A percentile compares a stretch with the other conserved stretches of the same genome.
Conservation (phyloP, 2,888 invertebrate genomes). For the Nasonovia ribisnigri region DNA sequence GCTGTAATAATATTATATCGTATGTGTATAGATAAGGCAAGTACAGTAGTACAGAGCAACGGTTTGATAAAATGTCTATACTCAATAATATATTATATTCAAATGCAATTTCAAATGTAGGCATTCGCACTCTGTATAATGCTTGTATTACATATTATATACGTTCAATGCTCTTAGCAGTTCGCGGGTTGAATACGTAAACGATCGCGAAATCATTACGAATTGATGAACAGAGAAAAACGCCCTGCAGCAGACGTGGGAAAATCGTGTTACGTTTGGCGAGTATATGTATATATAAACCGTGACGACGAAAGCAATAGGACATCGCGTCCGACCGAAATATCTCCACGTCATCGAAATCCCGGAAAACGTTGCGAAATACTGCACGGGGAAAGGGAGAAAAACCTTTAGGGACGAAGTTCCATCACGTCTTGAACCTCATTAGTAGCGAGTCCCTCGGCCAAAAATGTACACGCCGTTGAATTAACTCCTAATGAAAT, state of each 20-base stretch:
- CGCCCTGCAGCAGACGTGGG: neutral
- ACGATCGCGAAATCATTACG: conserved; percentile 26
- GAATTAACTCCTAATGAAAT: conserved; percentile 47
- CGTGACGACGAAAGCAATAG: conserved; percentile 10
- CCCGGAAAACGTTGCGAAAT: neutral
- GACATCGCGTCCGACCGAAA: neutral
- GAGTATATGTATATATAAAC: neutral
- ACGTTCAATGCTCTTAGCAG: neutral
- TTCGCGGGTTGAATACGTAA: conserved; percentile 20
- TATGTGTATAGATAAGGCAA: neutral
- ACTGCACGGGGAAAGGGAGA: neutral
- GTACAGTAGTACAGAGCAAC: neutral
- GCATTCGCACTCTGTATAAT: neutral
- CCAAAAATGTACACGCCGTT: neutral
- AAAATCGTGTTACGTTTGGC: neutral
- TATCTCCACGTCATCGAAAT: neutral
- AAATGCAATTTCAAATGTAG: neutral
- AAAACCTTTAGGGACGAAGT: conserved; percentile 23
- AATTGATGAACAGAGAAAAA: neutral
- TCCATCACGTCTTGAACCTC: conserved; percentile 44
- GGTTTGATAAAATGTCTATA: neutral
- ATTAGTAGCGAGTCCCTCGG: conserved; percentile 19
- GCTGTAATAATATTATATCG: neutral
- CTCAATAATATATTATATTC: neutral
- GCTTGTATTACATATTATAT: neutral